These are phyloP conservation scores for Hemibagrus wyckioides DNA, from an alignment of 2,113 vertebrate species.

Conservation along the genomic window DNA sequence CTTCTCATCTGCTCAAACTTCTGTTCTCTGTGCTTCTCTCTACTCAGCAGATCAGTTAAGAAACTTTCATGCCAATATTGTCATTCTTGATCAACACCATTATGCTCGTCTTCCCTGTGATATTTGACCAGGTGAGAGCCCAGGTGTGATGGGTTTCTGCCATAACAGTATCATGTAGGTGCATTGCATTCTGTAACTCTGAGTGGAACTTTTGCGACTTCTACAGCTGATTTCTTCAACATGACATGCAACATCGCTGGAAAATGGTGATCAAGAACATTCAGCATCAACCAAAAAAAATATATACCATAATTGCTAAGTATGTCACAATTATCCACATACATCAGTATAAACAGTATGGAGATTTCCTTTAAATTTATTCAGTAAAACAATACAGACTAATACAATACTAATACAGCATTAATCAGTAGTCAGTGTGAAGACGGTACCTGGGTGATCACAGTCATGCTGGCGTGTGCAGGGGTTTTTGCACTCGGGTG, in stretches of 20 bases:
- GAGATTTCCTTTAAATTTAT: neutral
- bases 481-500: slow-evolving; percentile 90
- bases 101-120: neutral
- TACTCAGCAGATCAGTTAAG: neutral
- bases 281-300: neutral
- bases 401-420: neutral
- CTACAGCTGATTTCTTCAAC: neutral
- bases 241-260: neutral
- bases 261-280: neutral
- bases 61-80: neutral
- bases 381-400: neutral
- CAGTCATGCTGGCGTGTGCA: slow-evolving; percentile 91
- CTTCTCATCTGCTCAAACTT: neutral
- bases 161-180: neutral
- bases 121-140: neutral
- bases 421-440: neutral
- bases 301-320: neutral
- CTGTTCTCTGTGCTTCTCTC: neutral
- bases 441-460: slow-evolving; percentile 86
- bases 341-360: neutral
- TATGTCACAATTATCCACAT: too few relatives aligned
- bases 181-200: neutral
- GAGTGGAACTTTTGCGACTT: neutral
- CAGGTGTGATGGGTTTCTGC: neutral
- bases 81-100: neutral